Percentiles rank a stretch among this genome's conserved stretches.
Conservation (phyloP, 2,797 vertebrate species). For the Agapornis canus region DNA sequence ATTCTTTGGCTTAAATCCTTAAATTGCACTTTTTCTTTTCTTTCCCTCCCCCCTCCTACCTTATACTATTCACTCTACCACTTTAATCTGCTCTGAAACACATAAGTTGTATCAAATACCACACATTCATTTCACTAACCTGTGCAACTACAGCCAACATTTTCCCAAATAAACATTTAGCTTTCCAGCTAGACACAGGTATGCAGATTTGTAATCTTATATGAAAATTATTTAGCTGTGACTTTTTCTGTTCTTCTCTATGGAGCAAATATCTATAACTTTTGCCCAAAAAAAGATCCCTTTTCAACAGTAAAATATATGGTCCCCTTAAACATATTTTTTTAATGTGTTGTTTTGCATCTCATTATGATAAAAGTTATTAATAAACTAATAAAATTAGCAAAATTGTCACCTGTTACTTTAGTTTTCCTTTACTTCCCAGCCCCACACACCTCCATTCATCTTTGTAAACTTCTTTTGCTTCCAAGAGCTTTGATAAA, state of each 20-base stretch:
- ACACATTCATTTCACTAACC: background rate
- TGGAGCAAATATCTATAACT: background rate
- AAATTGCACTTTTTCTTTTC: background rate
- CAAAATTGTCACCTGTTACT: conserved; percentile 34
- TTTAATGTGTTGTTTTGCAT: conserved; percentile 3
- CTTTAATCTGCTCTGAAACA: background rate
- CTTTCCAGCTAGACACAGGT: background rate
- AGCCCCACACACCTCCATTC: background rate
- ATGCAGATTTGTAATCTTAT: background rate
- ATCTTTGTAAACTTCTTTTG: background rate
- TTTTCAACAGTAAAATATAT: background rate
- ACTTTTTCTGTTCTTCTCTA: background rate
- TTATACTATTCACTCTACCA: background rate
- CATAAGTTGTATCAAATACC: background rate
- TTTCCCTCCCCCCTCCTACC: accelerated
- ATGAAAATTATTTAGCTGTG: background rate
- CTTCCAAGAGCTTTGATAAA: conserved; percentile 21
- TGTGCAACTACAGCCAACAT: background rate
- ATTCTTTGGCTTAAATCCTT: background rate
- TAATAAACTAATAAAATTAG: conserved; percentile 56
- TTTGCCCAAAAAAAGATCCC: background rate
- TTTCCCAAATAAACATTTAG: background rate
- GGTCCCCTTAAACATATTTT: background rate
- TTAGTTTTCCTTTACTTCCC: conserved; percentile 37
- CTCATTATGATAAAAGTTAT: conserved; percentile 8